These are phyloP conservation scores for Turritopsis dohrnii DNA, from an alignment of 30 jellyfish, hydroid and myxozoan genomes.

Conservation along the genomic window DNA sequence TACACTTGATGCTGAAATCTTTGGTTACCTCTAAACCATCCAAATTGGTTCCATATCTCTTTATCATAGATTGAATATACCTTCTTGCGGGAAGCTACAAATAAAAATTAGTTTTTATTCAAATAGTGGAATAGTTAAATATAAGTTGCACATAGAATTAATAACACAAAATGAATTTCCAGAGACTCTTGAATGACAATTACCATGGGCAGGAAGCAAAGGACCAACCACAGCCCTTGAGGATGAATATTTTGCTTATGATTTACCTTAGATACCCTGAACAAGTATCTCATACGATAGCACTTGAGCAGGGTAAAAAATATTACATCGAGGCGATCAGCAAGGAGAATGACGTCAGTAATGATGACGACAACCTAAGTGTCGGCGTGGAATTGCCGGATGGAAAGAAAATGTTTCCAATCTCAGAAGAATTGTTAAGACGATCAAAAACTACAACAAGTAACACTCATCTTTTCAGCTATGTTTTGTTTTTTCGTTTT, in stretches of 20 bases:
- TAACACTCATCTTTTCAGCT: not conserved
- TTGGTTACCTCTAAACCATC: no score
- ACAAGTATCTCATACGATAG: constrained; percentile 76
- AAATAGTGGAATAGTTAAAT: no score
- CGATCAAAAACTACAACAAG: constrained; percentile 17
- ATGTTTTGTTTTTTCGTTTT: not conserved
- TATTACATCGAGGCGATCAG: constrained; percentile 86
- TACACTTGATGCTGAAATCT: no score
- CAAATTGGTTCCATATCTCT: no score
- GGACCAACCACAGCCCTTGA: no score
- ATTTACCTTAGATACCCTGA: constrained; percentile 58
- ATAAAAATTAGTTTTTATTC: no score
- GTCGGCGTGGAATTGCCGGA: constrained; percentile 84
- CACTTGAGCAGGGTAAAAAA: constrained; percentile 56
- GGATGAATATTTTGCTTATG: not conserved
- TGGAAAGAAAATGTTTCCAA: constrained; percentile 71
- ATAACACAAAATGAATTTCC: no score
- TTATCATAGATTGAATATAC: no score
- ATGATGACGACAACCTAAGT: constrained; percentile 49
- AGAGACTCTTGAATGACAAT: no score
- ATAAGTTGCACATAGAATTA: no score
- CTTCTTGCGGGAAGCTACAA: no score
- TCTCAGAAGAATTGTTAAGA: constrained; percentile 44
- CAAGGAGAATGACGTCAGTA: constrained; percentile 30
- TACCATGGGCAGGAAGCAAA: no score